A percentile compares a stretch with the other conserved stretches of the same genome.
These are phyloP conservation scores for Montipora capitata DNA, from an alignment of 92 coral and sea anemone species.

Conservation along the genomic window DNA sequence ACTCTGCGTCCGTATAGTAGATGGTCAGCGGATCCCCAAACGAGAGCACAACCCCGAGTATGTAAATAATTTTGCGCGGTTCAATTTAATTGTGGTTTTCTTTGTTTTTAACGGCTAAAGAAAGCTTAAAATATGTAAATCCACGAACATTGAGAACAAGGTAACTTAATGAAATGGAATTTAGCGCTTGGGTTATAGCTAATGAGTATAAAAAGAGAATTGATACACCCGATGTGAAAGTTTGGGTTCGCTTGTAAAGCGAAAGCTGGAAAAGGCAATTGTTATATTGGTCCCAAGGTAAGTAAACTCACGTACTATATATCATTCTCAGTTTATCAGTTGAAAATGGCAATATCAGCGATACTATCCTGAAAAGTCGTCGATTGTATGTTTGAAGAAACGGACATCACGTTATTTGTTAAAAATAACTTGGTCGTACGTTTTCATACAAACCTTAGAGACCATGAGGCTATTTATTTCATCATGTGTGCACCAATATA, in stretches of 20 bases:
- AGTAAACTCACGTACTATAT: not conserved
- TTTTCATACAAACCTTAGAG: too few species aligned
- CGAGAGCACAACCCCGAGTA: slow-evolving; percentile 37
- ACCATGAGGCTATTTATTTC: too few species aligned
- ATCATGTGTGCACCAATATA: too few species aligned
- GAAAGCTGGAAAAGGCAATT: not conserved
- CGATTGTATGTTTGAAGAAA: not conserved
- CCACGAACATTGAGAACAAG: not conserved
- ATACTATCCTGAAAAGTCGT: not conserved
- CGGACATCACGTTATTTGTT: not conserved
- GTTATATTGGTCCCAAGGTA: not conserved
- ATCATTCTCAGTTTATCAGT: not conserved
- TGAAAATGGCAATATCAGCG: slow-evolving; percentile 21
- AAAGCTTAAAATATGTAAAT: slow-evolving; percentile 58
- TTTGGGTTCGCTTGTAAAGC: not conserved
- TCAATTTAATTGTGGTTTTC: slow-evolving; percentile 62
- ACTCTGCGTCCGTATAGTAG: not conserved
- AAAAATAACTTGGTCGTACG: too few species aligned
- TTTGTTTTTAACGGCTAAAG: slow-evolving; percentile 84
- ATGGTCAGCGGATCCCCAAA: slow-evolving; percentile 29
- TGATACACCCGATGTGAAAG: not conserved
- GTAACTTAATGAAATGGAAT: slow-evolving; percentile 28
- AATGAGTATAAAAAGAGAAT: not conserved
- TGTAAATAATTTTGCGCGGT: slow-evolving; percentile 84
- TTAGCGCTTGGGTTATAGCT: slow-evolving; percentile 15